phyloP scores from a whole-genome alignment of 2,113 vertebrate genomes.

The Cebidichthys violaceus region DNA sequence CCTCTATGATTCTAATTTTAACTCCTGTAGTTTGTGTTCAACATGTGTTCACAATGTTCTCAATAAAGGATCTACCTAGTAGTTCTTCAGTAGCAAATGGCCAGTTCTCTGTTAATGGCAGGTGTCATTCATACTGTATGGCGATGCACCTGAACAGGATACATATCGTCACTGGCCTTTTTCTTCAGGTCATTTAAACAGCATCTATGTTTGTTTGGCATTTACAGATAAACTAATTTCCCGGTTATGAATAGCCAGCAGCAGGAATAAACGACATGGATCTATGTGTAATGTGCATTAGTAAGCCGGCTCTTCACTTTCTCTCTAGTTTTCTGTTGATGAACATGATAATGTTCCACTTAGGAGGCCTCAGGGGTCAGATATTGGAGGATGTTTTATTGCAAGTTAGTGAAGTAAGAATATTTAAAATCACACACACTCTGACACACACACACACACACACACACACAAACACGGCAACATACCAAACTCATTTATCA shows the following conservation, averaged over 20 bases:
- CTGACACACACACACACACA: neutral
- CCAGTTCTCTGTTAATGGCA: neutral
- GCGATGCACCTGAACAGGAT: constrained; percentile 2
- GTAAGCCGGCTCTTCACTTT: constrained; percentile 55
- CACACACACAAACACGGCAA: constrained; percentile 15
- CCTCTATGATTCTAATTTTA: constrained; percentile 32
- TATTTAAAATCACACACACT: constrained; percentile 41
- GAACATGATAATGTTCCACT: constrained; percentile 37
- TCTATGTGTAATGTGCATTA: constrained; percentile 49
- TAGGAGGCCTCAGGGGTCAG: constrained; percentile 34
- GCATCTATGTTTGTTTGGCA: constrained; percentile 19
- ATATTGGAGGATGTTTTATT: constrained; percentile 41
- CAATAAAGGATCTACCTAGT: neutral
- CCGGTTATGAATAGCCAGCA: constrained; percentile 50
- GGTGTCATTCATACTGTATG: neutral
- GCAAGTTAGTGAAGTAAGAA: constrained; percentile 54
- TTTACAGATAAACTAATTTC: constrained; percentile 44
- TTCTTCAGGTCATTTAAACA: constrained; percentile 20
- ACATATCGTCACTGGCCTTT: neutral
- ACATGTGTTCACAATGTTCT: constrained; percentile 18
- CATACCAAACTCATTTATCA: constrained; percentile 65
- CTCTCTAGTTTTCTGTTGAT: neutral
- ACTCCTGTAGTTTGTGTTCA: constrained; percentile 19
- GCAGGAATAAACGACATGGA: constrained; percentile 40
- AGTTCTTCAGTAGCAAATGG: neutral